Evolutionary conservation across 2,797 vertebrate species (phyloP).

Genomic region (Oryzias sinensis): DNA sequence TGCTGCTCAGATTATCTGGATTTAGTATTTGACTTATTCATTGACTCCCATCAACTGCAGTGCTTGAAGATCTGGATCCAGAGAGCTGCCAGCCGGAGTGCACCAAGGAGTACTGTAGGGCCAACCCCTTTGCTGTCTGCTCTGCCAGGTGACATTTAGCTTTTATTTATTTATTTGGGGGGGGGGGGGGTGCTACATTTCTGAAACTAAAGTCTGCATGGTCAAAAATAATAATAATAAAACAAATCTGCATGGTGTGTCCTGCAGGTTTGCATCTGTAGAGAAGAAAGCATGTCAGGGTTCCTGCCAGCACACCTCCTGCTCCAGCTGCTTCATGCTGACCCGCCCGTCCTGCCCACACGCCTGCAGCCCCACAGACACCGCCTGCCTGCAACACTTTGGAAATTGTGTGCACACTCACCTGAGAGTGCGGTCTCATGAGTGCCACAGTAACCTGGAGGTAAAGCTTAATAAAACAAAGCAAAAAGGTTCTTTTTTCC

Average conservation of each 20-base stretch:
- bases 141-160: conserved; percentile 65
- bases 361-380: conserved; percentile 57
- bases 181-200: not conserved
- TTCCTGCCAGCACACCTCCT: conserved; percentile 77
- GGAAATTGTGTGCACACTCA: conserved; percentile 71
- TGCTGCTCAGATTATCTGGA: conserved; percentile 1
- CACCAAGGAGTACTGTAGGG: conserved; percentile 70
- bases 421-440: conserved; percentile 34
- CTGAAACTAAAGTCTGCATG: not conserved
- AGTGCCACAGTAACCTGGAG: conserved; percentile 67
- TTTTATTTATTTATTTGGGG: too few species aligned
- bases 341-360: conserved; percentile 62
- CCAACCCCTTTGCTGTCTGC: conserved; percentile 67
- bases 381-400: conserved; percentile 65
- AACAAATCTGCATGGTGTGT: not conserved
- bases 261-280: conserved; percentile 59
- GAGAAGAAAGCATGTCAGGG: conserved; percentile 63
- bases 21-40: conserved; percentile 4
- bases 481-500: too few species aligned
- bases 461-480: conserved; percentile 32
- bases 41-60: conserved; percentile 35
- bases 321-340: conserved; percentile 72
- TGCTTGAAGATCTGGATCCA: conserved; percentile 56
- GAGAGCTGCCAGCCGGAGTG: conserved; percentile 70
- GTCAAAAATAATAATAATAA: too few species aligned